A percentile compares a stretch with the other conserved stretches of the same genome.
Evolutionary conservation across 1,140 invertebrate genomes (phyloP).

Genomic region (Tetragonula clypearis): DNA sequence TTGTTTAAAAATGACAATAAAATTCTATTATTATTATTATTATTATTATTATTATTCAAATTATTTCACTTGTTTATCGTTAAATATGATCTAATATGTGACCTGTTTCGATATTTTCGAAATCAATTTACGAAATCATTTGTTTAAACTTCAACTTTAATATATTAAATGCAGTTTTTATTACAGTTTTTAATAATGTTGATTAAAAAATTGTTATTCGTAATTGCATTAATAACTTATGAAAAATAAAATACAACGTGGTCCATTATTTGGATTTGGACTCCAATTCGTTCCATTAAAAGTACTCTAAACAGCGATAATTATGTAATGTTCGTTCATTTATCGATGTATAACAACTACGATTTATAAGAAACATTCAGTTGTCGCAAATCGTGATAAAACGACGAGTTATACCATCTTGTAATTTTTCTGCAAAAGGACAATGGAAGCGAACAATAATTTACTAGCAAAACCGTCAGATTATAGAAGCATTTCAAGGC

Average conservation of each 20-base stretch:
- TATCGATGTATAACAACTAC: not conserved
- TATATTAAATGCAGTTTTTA: too few species aligned
- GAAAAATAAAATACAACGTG: not conserved
- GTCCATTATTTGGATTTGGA: not conserved
- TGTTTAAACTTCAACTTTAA: not conserved
- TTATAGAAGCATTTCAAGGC: not conserved
- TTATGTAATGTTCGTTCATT: not conserved
- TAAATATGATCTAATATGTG: not conserved
- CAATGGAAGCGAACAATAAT: not conserved
- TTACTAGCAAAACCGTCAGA: not conserved
- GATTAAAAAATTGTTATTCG: not conserved
- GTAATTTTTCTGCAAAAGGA: not conserved
- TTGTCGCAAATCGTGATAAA: not conserved
- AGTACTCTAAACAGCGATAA: not conserved
- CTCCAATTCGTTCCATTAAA: not conserved
- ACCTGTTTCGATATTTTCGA: not conserved
- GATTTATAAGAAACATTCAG: not conserved
- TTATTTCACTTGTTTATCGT: not conserved
- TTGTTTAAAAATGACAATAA: not conserved
- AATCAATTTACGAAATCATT: not conserved
- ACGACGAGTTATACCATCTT: conserved; percentile 4
- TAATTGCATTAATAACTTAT: too few species aligned
- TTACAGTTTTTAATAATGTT: too few species aligned
- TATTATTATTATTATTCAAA: not conserved
- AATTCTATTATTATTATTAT: not conserved